Evolutionary conservation across 2,888 invertebrate genomes (phyloP).

Genomic region (Patella depressa): DNA sequence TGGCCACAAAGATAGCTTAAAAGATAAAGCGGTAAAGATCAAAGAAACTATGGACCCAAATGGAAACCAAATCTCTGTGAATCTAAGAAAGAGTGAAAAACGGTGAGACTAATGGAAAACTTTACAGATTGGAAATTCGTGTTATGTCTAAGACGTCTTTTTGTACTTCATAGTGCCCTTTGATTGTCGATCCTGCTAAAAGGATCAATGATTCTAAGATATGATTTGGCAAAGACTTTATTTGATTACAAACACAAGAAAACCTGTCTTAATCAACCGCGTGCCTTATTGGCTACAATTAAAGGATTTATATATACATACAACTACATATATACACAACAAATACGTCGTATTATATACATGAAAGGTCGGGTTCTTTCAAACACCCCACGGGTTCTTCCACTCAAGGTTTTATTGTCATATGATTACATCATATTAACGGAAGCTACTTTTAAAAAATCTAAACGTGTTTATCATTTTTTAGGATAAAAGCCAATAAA

Average conservation of each 20-base stretch:
- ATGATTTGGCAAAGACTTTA: conserved; percentile 7
- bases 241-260: conserved; percentile 13
- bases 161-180: background rate
- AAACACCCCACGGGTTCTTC: no score
- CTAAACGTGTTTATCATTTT: no score
- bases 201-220: conserved; percentile 5
- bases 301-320: no score
- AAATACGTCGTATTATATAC: no score
- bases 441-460: no score
- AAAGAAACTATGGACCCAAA: conserved; percentile 10
- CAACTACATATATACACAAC: no score
- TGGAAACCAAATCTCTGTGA: conserved; percentile 11
- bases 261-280: background rate
- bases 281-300: conserved; percentile 3
- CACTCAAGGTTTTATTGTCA: no score
- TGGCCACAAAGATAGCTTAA: conserved; percentile 8
- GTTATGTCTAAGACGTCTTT: conserved; percentile 10
- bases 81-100: background rate
- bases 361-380: no score
- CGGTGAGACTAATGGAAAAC: conserved; percentile 4
- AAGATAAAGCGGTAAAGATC: conserved; percentile 7
- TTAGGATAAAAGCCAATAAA: no score
- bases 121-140: conserved; percentile 2
- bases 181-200: conserved; percentile 9
- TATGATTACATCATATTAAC: no score